Conservation (phyloP, 2,888 invertebrate genomes). For the Hybos culiciformis region DNA sequence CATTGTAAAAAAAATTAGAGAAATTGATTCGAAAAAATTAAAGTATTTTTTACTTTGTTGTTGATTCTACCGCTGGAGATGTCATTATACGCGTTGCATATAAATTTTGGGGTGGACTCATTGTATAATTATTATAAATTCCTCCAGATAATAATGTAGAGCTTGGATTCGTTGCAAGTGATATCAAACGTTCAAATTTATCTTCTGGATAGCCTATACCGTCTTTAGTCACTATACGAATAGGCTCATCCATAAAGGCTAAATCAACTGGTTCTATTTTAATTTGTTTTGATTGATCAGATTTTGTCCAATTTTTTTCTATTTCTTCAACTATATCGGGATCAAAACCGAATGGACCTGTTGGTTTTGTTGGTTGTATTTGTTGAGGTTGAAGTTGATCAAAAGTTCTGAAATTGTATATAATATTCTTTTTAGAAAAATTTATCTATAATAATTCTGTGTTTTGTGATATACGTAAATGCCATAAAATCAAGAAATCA, state of each 20-base stretch:
- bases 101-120: constrained; percentile 23
- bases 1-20: no score
- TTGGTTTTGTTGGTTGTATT: constrained; percentile 38
- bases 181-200: constrained; percentile 28
- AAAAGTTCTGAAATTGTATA: constrained; percentile 29
- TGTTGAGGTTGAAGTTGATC: constrained; percentile 31
- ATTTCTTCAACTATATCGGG: constrained; percentile 54
- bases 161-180: constrained; percentile 23
- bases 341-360: constrained; percentile 69
- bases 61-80: neutral
- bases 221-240: constrained; percentile 40
- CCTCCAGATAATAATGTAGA: constrained; percentile 15
- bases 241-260: constrained; percentile 36
- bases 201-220: constrained; percentile 34
- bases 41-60: neutral
- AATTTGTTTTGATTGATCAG: constrained; percentile 36
- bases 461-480: no score
- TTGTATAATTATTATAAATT: constrained; percentile 22
- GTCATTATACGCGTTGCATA: neutral
- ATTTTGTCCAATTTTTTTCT: constrained; percentile 40
- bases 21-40: no score
- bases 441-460: no score
- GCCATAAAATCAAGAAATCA: no score
- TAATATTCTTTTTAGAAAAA: no score
- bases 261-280: constrained; percentile 29